Base-by-base conservation (phyloP, 2,113 vertebrate genomes). In the Ceyx cyanopectus region DNA sequence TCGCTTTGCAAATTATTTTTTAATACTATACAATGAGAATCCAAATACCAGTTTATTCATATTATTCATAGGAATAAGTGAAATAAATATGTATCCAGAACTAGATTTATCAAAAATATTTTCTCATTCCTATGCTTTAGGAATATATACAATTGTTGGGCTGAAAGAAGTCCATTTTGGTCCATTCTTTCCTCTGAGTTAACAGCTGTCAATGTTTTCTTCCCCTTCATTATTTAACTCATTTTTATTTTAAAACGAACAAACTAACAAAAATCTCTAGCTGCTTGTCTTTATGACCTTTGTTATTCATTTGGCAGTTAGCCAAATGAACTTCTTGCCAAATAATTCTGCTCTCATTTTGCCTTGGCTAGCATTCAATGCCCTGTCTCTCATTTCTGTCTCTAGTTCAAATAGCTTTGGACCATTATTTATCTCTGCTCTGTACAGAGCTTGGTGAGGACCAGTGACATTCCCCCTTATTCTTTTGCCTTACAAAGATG, bases 61-160 rank as follows among this genome's bases (percentile, higher is more conserved):
- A 87, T 76, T 69, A 91, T 77, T 73, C 73, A 56, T 78, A 94
- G 92, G 70, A 95, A 82, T 91, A 94, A 92, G 78, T 69, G 94
- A 89, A 96, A 94, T 90, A 82, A 60, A 91, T 93, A 88, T 62
- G 34, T 80, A 89, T 93, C 82, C 95, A 83, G 93, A 96, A 81
- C 60, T 89, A 85, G 65, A 73, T 83, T 94, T 97, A 96, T 85
- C 91, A 96, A 96, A 93, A 95, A 96, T 82, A 95, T 34, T 96
- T 85, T 95, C 94, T 93, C 32, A 80, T 95, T 84, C 90, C 95
- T 95, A 86, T 86, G 50, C 34, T 96, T 84, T 89, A 94, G 66
- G 82, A 95, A 91, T 91, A 93, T 92, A 90, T 92, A 93, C 85
- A 94, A 63, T 81, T 48, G 7, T 54, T 90, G 79, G 82, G 57